Conservation (phyloP, 92 coral and sea anemone species). For the Nematostella vectensis region DNA sequence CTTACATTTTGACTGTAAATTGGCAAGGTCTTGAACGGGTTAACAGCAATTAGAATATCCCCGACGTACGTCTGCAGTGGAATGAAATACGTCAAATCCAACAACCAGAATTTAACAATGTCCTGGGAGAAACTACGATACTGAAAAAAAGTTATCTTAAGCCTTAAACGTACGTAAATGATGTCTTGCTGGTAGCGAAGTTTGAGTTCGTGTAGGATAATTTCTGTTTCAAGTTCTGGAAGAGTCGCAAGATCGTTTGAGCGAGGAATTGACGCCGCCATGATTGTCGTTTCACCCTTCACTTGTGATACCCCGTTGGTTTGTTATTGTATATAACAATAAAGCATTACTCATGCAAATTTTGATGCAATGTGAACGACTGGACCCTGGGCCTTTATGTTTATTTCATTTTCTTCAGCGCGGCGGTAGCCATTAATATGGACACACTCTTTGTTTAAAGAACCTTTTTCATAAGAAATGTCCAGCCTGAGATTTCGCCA, state of each 20-base stretch:
- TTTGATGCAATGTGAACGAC: no score
- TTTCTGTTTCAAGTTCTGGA: slow-evolving; percentile 46
- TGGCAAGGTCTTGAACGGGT: slow-evolving; percentile 66
- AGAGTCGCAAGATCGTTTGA: slow-evolving; percentile 62
- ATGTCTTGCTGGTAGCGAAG: slow-evolving; percentile 53
- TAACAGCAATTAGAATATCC: slow-evolving; percentile 75
- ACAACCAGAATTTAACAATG: not conserved
- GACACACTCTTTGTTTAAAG: no score
- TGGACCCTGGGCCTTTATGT: no score
- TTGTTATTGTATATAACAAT: no score
- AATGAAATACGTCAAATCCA: not conserved
- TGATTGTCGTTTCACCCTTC: not conserved
- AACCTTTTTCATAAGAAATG: no score
- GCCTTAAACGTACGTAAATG: slow-evolving; percentile 49
- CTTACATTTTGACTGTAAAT: slow-evolving; percentile 71
- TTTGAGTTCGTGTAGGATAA: slow-evolving; percentile 61
- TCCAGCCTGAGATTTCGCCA: no score
- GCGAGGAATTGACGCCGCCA: slow-evolving; percentile 28
- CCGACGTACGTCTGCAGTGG: slow-evolving; percentile 67
- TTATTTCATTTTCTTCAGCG: no score
- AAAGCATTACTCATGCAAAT: no score
- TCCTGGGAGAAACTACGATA: no score
- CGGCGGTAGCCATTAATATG: no score
- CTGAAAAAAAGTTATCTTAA: no score
- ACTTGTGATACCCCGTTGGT: no score